Conservation (phyloP, 2,113 vertebrate genomes). For the Leucopsar rothschildi region DNA sequence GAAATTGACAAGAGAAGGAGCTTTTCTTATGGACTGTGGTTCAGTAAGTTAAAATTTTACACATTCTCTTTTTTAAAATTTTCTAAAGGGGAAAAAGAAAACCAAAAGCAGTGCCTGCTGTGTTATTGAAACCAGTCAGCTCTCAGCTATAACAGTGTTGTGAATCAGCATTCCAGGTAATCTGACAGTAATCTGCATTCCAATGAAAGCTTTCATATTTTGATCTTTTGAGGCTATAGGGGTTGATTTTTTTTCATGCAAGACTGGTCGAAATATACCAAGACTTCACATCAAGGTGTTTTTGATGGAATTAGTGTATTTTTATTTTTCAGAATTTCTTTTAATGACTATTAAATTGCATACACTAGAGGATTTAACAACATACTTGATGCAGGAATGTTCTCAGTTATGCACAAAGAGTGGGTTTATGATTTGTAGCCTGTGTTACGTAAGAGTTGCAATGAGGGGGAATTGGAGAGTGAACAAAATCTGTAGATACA, state of each 20-base stretch:
- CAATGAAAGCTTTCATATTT: not conserved
- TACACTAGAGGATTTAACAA: not conserved
- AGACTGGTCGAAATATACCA: not conserved
- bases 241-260: not conserved
- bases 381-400: not conserved
- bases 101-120: not conserved
- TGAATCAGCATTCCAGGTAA: not conserved
- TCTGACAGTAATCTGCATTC: not conserved
- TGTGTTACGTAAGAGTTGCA: not conserved
- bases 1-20: slow-evolving; percentile 88
- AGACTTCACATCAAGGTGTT: not conserved
- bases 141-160: not conserved
- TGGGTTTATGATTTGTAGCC: not conserved
- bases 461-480: not conserved
- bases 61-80: too few relatives aligned
- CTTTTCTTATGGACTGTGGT: slow-evolving; percentile 95
- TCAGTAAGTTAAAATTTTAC: slow-evolving; percentile 75
- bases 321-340: not conserved
- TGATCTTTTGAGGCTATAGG: not conserved
- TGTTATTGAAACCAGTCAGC: not conserved
- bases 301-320: not conserved
- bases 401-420: not conserved
- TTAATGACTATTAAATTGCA: not conserved
- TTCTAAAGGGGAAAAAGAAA: not conserved
- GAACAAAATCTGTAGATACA: not conserved